Evolutionary conservation across 37 sponge, comb jelly and placozoan species (phyloP), one percentile per base, ranked within the genome.

Genomic region (Halisarca cf. caerulea): DNA sequence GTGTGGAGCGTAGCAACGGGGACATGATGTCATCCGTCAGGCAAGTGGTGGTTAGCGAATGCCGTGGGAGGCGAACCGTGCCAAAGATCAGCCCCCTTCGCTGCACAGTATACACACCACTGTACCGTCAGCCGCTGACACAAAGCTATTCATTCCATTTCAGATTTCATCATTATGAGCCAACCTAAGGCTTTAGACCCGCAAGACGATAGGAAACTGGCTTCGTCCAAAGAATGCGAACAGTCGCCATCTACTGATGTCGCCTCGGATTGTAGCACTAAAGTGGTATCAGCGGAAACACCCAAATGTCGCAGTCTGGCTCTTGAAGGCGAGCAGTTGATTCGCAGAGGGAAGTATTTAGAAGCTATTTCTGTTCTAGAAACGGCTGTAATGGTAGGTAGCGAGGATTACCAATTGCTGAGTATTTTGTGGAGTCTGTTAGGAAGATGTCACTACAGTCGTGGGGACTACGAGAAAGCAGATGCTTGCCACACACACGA

Each of bases 381-480:
- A 42, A 66, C 87, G 18, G 95, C 92, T 2, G 33, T 86, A 39
- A 42, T 40, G 70, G 18, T 85, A 4, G 92, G 90, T 1, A 91
- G 66, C 15, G 92, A 92, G 57, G 95, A 92, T 44, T 72, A 81
- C 39, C 92, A 92, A 64, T 85, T 94, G 54, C 51, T 82, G 33
- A 95, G 95, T 55, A 89, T 92, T 14, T 81, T 95, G 18, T 95
- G 95, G 95, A 92, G 90, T 66, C 81, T 95, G 41, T 80, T 95
- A n/a, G 95, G 95, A 20, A 92, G 92, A 38, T 92, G 92, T 0
- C 90, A 92, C 77, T 95, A 92, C 55, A 87, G 85, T 34, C 24
- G 87, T 7, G 92, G 92, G 0, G 81, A 92, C 75, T 88, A 90
- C 54, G 83, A 92, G 44, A 84, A 82, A n/a, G 92, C 95, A 25